Base-by-base conservation (phyloP, 2,888 invertebrate species). In the Drosophila suboccidentalis region DNA sequence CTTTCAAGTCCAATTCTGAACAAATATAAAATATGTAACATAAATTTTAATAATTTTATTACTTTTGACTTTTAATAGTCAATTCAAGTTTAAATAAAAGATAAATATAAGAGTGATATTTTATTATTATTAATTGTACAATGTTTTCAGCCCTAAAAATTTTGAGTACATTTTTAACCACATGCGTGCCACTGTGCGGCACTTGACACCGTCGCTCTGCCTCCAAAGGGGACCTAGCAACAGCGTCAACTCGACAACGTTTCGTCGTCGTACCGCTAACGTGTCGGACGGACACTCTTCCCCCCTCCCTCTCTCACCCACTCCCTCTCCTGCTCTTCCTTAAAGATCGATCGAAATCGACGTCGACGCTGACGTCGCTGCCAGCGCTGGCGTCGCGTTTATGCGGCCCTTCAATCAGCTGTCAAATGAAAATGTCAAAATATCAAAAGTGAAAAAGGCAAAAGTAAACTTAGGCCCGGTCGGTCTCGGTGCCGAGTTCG, bases 351-450 rank as follows among this genome's bases (percentile, higher is more conserved):
- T 74, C 84, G 71, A 68, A 88, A 88, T 83, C 81, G 54, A 3
- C 46, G 44, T 19, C 19, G 38, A n/a, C 61, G 49, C 19, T 49
- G 36, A 1, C 66, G 62, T 26, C 68, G 83, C 70, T 39, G 50
- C 49, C 50, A 41, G 26, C 61, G 50, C n/a, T 26, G 43, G 44
- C 38, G 46, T 63, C 46, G 69, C 66, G 66, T 63, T 61, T 76
- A 62, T 71, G 77, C 58, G 82, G 83, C 89, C 87, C 86, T 90
- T 86, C 90, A 90, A 90, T 90, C 86, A 86, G 89, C 90, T 86
- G 86, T 86, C 86, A 86, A 90, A 90, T 86, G 90, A 90, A 86
- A 86, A 86, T 90, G 86, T 86, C 86, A 86, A 90, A 86, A 86
- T 86, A 86, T 88, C 86, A 86, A 86, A 89, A 86, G 89, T 86